Evolutionary conservation across 1,140 invertebrate genomes (phyloP).

Genomic region (Drosophila ficusphila): DNA sequence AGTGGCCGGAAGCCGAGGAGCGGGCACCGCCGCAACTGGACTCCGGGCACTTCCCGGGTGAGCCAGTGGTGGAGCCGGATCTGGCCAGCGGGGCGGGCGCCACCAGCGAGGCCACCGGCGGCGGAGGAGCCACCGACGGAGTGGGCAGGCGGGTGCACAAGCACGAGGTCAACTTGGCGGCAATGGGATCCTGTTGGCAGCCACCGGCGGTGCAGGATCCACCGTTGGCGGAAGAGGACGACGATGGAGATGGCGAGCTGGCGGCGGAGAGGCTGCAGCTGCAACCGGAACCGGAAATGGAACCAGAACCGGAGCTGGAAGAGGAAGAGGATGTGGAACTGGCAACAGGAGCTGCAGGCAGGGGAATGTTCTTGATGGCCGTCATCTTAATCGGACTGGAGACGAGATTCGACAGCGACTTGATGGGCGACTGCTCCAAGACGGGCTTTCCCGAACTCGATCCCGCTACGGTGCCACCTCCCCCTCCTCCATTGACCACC

Average conservation of each 20-base stretch:
- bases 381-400: constrained; percentile 86
- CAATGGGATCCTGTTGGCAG: constrained; percentile 84
- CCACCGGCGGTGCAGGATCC: constrained; percentile 41
- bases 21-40: constrained; percentile 27
- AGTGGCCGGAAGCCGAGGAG: constrained; percentile 10
- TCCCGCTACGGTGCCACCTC: no score
- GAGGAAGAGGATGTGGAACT: background rate
- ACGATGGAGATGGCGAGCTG: background rate
- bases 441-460: constrained; percentile 28
- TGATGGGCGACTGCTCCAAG: constrained; percentile 86
- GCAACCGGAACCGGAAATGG: background rate
- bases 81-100: constrained; percentile 2
- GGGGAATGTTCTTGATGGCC: constrained; percentile 81
- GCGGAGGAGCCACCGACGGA: constrained; percentile 13
- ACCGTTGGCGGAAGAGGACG: constrained; percentile 4
- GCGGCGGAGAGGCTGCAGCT: constrained; percentile 13
- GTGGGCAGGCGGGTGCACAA: constrained; percentile 80
- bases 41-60: constrained; percentile 22
- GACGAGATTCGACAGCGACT: constrained; percentile 87
- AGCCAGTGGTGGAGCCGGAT: constrained; percentile 2
- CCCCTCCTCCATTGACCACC: background rate
- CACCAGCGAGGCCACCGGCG: constrained; percentile 13
- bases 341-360: constrained; percentile 48
- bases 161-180: constrained; percentile 84
- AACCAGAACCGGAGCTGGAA: background rate